A percentile compares a stretch with the other conserved stretches of the same genome.
Evolutionary conservation across 2,888 invertebrate species (phyloP).

Genomic region (Drosophila borealis): DNA sequence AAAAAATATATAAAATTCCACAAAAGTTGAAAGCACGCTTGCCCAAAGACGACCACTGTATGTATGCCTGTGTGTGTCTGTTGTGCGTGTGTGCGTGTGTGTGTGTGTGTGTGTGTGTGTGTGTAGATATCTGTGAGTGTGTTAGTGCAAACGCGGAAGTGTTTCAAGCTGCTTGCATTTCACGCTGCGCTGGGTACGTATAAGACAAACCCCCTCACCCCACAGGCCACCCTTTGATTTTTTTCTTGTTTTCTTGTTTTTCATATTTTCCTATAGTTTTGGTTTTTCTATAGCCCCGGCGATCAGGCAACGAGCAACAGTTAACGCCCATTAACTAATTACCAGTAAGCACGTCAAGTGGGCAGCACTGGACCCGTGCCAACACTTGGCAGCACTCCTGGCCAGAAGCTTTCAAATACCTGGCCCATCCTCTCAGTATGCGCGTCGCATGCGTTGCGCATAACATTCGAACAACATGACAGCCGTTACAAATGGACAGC

Average conservation of each 20-base stretch:
- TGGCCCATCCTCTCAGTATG: conserved; percentile 50
- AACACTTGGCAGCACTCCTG: conserved; percentile 12
- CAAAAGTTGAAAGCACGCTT: conserved; percentile 9
- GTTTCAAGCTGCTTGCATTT: conserved; percentile 44
- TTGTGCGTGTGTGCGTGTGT: neutral
- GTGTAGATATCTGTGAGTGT: neutral
- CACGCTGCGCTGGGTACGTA: conserved; percentile 49
- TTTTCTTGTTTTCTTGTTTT: too few species aligned
- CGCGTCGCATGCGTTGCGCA: conserved; percentile 46
- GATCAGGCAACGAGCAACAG: conserved; percentile 64
- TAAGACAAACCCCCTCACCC: neutral
- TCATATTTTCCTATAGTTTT: too few species aligned
- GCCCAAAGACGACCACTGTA: neutral
- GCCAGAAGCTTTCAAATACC: conserved; percentile 1
- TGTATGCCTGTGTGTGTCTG: neutral
- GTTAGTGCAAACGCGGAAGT: conserved; percentile 48
- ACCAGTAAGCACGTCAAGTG: conserved; percentile 46
- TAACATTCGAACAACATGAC: conserved; percentile 73
- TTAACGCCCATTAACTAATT: conserved; percentile 78
- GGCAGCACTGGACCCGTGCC: conserved; percentile 28
- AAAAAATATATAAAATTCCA: neutral
- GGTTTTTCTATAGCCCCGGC: neutral
- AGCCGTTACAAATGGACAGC: conserved; percentile 45
- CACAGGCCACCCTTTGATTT: too few species aligned
- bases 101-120: neutral